Evolutionary conservation across 2,113 vertebrate species (phyloP).

Genomic region (Sebastes fasciatus): DNA sequence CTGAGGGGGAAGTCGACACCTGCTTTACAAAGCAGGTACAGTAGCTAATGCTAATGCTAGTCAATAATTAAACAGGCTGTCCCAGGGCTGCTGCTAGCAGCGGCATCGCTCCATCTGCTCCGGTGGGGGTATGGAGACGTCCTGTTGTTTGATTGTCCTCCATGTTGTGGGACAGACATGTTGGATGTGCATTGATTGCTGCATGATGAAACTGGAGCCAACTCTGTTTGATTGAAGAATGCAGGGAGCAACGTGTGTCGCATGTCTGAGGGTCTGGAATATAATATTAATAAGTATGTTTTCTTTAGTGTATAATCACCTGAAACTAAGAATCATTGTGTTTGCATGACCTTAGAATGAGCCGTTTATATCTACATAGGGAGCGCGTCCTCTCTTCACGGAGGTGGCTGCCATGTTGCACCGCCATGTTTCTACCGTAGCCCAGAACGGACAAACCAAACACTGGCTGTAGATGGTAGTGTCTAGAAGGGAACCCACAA

Average conservation of each 20-base stretch:
- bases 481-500: no score
- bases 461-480: no score
- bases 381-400: no score
- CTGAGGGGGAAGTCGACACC: slow-evolving; percentile 63
- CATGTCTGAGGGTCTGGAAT: no score
- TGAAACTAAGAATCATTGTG: no score
- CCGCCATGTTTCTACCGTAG: no score
- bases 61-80: slow-evolving; percentile 74
- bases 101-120: slow-evolving; percentile 41
- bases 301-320: no score
- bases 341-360: no score
- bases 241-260: background rate
- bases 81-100: slow-evolving; percentile 22
- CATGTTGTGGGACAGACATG: slow-evolving; percentile 15
- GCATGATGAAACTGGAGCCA: background rate
- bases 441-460: no score
- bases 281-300: no score
- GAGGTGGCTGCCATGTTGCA: no score
- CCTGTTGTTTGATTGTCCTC: slow-evolving; percentile 18
- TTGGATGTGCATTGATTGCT: background rate
- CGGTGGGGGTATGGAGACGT: slow-evolving; percentile 4
- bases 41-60: slow-evolving; percentile 27
- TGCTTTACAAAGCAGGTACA: slow-evolving; percentile 63
- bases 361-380: no score
- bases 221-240: background rate